Conservation (phyloP, 2,797 vertebrate species). For the Enteromius afrohamiltoni region DNA sequence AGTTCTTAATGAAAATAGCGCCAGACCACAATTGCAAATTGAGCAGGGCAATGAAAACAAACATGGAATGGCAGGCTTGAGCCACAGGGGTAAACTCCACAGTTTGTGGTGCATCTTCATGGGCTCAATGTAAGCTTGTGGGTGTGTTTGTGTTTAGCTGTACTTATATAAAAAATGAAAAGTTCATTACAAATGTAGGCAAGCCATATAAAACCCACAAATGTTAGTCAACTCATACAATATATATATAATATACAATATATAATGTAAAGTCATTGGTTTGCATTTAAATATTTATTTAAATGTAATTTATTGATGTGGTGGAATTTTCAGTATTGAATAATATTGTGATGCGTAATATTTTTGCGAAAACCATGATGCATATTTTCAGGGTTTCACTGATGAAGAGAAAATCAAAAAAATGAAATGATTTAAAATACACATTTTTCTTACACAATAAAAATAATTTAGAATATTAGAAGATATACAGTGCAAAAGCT, state of each 20-base stretch:
- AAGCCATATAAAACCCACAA: neutral
- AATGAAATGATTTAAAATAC: neutral
- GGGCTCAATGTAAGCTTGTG: conserved; percentile 48
- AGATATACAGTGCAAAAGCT: neutral
- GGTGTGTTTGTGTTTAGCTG: conserved; percentile 21
- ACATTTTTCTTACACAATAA: neutral
- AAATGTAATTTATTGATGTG: neutral
- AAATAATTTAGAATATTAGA: neutral
- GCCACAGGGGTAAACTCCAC: conserved; percentile 35
- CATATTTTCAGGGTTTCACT: neutral
- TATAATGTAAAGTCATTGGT: neutral
- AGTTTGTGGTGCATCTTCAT: conserved; percentile 28
- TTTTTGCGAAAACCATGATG: neutral
- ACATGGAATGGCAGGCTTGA: conserved; percentile 50
- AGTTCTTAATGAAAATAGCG: conserved; percentile 44
- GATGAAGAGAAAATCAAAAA: neutral
- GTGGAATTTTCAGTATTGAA: neutral
- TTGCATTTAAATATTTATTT: neutral
- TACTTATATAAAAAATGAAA: conserved; percentile 9
- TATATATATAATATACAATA: too few species aligned
- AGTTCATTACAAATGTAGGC: neutral
- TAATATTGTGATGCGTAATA: neutral
- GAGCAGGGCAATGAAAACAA: conserved; percentile 60
- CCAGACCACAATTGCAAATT: conserved; percentile 52
- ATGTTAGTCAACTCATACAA: too few species aligned